Base-by-base conservation (phyloP, 2,113 vertebrate species). In the Aspidoscelis tigris region DNA sequence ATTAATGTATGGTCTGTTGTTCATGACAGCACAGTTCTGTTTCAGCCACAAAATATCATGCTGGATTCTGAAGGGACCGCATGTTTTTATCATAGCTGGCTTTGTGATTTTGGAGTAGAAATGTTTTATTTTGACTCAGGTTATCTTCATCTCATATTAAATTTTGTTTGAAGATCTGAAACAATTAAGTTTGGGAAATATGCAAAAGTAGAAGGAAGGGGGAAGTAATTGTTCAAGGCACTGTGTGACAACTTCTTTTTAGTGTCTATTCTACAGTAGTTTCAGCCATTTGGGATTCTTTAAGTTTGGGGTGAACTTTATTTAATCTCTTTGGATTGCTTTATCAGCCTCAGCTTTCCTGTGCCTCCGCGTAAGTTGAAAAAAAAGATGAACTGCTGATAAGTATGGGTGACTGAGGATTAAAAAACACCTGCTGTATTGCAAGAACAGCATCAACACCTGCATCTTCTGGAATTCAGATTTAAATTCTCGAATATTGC, bases 61-160 rank as follows among this genome's bases (percentile, higher is more conserved):
- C 44, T 65, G 22, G 5, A 41, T 69, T 77, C 14, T 61, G 22
- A 24, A 78, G 55, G 55, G 21, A 3, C n/a, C 10, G 55, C 24
- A 43, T 85, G 24, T 66, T 85, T 65, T 26, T 44, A n/a, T 80
- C 33, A n/a, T 33, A 33, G 44, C 9, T 47, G 4, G 20, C 9
- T 78, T 3, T 58, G 14, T 76, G 24, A 33, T 73, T 24, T 68
- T 72, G 76, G 74, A 85, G 75, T 65, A 83, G 83, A 82, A 75
- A 24, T 50, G 5, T 50, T 50, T 50, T 50, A 50, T 50, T 5
- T 50, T 50, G 5, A 9, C 47, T 50, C 8, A 50, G 47, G 47
- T 50, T 50, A 9, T 50, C 47, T 50, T 50, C 8, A 9, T 50
- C 47, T 50, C 47, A 50, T 50, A 50, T 50, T 50, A 50, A 50